Evolutionary conservation across 2,888 invertebrate genomes (phyloP).

Genomic region (Polyploca ridens): DNA sequence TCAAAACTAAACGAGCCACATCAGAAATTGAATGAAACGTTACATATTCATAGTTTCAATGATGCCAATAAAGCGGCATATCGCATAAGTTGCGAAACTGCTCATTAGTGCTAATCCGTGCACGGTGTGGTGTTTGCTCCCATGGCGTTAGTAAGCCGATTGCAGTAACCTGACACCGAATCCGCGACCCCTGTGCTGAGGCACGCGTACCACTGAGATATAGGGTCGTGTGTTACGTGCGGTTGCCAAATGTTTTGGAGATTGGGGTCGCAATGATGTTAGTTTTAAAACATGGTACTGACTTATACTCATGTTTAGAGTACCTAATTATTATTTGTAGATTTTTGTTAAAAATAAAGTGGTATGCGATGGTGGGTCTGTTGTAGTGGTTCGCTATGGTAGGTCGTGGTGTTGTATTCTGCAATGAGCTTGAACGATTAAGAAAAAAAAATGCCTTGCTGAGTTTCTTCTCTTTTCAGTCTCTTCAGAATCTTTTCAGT

Average conservation of each 20-base stretch:
- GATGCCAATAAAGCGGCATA: conserved; percentile 31
- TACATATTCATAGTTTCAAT: conserved; percentile 36
- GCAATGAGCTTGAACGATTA: no score
- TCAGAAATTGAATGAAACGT: neutral
- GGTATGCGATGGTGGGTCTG: no score
- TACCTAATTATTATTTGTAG: no score
- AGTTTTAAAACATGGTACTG: neutral
- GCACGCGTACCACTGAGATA: conserved; percentile 41
- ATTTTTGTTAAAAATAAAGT: no score
- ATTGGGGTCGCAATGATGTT: neutral
- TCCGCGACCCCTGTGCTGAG: conserved; percentile 55
- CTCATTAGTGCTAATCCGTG: conserved; percentile 70
- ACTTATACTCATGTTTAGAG: no score
- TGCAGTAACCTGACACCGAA: conserved; percentile 76
- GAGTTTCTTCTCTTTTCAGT: no score
- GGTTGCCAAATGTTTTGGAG: conserved; percentile 26
- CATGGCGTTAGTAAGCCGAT: conserved; percentile 76
- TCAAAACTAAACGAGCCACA: neutral
- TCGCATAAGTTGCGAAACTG: conserved; percentile 46
- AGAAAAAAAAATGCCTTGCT: no score
- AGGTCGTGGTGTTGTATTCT: no score
- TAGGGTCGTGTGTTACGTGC: conserved; percentile 27
- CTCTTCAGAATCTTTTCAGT: no score
- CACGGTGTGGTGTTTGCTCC: conserved; percentile 59
- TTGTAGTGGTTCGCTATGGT: no score